Base-by-base conservation (phyloP, 2,888 invertebrate species). In the Cataglyphis cursor region DNA sequence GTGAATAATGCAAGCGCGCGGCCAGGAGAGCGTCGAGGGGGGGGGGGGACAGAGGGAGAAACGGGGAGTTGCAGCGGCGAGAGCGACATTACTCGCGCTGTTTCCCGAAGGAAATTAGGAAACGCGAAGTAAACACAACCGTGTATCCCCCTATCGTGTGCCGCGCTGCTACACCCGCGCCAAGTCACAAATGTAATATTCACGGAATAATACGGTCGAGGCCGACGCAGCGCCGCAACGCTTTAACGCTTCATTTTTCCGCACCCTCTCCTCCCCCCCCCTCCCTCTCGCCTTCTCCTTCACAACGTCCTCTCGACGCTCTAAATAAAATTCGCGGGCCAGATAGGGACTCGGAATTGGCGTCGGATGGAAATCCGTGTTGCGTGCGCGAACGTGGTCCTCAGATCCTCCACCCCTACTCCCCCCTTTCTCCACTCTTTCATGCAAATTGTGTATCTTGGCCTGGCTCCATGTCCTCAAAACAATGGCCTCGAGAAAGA, bases 91-190 rank as follows among this genome's bases (percentile, higher is more conserved):
- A 92, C 91, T 91, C 90, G 90, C 86, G 85, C 84, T 91, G 94
- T 94, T 93, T 95, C 95, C 95, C 95, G 95, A 93, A 95, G 95
- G 95, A 95, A 95, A 95, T 95, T 95, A 95, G 94, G 93, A 93
- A 93, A 93, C 93, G 89, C 90, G 88, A 88, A 85, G 92, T 91
- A 91, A 93, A 91, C 92, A 89, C 87, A 85, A 82, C 86, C 85
- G 57, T 15, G 83, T 86, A 88, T 86, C 86, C 89, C 51, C 87
- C 85, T 81, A 83, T 88, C 82, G 81, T 81, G 83, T 75, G 82
- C 85, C 68, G 74, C 68, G 74, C 64, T 59, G 80, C 70, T 84
- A 65, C 54, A 35, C 83, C 84, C 82, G 48, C 87, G 81, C 92
- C 90, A 88, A 94, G 94, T 94, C 94, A 94, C 94, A 94, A 94